Conservation (phyloP, 1,140 invertebrate genomes). For the Drosophila pseudoananassae region DNA sequence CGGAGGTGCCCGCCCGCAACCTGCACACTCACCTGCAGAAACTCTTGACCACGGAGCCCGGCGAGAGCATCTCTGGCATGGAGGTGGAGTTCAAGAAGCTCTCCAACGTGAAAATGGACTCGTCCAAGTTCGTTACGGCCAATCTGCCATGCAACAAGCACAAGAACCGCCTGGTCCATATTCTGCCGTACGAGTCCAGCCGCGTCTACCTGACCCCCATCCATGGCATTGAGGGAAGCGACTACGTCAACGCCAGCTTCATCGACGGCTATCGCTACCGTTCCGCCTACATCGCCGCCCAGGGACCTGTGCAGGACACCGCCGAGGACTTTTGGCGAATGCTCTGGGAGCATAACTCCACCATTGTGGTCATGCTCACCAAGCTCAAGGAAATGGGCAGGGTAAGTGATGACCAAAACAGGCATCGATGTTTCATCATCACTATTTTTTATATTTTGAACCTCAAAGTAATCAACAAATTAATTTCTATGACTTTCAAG, state of each 20-base stretch:
- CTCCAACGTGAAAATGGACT: conserved; percentile 97
- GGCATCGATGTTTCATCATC: too few relatives aligned
- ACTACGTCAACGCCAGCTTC: conserved; percentile 99
- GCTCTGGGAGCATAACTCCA: conserved; percentile 99
- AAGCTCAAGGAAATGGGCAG: conserved; percentile 98
- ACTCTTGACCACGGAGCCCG: conserved; percentile 91
- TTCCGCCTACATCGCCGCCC: conserved; percentile 98
- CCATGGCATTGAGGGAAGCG: conserved; percentile 96
- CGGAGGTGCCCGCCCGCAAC: conserved; percentile 96
- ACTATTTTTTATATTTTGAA: too few relatives aligned
- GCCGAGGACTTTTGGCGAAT: conserved; percentile 99
- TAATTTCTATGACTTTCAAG: too few relatives aligned
- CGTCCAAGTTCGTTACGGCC: conserved; percentile 96
- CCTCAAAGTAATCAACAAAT: too few relatives aligned
- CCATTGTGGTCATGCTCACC: conserved; percentile 99
- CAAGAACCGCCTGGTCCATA: conserved; percentile 98
- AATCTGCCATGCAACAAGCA: conserved; percentile 98
- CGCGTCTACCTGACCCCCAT: conserved; percentile 97
- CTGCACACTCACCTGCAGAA: conserved; percentile 97
- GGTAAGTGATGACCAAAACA: conserved; percentile 86
- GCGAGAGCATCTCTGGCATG: conserved; percentile 97
- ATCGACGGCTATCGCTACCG: conserved; percentile 97
- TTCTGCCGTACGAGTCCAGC: conserved; percentile 98
- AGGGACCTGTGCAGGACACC: conserved; percentile 97
- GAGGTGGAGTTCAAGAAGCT: conserved; percentile 99